Conservation (phyloP, 2,888 invertebrate species). For the Scaptodrosophila latifasciaeformis region DNA sequence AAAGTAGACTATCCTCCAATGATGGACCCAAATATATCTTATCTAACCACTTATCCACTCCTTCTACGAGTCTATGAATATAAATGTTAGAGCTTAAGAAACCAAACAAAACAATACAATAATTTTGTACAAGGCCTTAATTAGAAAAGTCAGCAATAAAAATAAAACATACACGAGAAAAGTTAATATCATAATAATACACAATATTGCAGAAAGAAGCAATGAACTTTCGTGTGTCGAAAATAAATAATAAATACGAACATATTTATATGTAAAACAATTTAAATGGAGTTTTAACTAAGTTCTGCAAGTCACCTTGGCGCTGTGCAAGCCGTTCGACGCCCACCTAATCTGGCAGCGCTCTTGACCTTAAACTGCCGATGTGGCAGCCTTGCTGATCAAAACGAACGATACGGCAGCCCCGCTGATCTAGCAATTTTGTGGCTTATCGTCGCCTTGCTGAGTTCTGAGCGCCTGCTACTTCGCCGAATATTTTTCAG, state of each 20-base stretch:
- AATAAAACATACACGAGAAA: constrained; percentile 24
- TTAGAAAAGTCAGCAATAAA: constrained; percentile 66
- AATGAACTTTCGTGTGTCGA: too few species aligned
- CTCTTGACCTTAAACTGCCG: too few species aligned
- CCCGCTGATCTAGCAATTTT: too few species aligned
- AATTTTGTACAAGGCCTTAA: constrained; percentile 68
- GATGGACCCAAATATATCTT: constrained; percentile 17
- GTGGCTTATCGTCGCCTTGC: too few species aligned
- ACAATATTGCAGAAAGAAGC: too few species aligned
- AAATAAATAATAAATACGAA: too few species aligned
- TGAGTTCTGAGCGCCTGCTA: background rate
- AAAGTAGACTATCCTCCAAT: constrained; percentile 12
- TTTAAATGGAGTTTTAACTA: background rate
- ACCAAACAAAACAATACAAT: constrained; percentile 45
- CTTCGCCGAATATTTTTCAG: background rate
- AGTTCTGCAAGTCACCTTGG: too few species aligned
- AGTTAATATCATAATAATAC: constrained; percentile 64
- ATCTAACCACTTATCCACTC: constrained; percentile 4
- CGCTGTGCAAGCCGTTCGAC: too few species aligned
- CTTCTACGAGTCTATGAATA: constrained; percentile 18
- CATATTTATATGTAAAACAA: too few species aligned
- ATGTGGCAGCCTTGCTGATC: too few species aligned
- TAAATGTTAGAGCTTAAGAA: constrained; percentile 52
- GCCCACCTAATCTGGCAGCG: too few species aligned
- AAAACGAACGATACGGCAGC: too few species aligned